Conservation (phyloP, 2,888 invertebrate genomes). For the Tenthredo scrophulariae region DNA sequence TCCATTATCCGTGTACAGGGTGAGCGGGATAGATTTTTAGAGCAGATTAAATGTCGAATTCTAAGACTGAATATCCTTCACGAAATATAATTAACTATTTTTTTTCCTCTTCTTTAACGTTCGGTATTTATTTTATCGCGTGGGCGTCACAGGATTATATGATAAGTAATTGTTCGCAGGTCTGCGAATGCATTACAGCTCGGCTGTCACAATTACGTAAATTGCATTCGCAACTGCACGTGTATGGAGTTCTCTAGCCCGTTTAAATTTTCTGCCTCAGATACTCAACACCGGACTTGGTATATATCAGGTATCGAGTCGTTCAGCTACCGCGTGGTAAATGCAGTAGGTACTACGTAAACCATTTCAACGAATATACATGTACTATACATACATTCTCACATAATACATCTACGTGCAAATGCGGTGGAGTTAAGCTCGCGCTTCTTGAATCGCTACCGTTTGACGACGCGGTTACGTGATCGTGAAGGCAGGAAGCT, state of each 20-base stretch:
- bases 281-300: background rate
- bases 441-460: conserved; percentile 47
- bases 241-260: conserved; percentile 52
- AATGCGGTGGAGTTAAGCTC: background rate
- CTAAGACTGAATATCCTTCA: no score
- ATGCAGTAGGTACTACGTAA: background rate
- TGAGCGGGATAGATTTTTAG: no score
- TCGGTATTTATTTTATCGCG: no score
- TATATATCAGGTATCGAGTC: background rate
- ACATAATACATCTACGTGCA: background rate
- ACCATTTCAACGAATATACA: conserved; percentile 20
- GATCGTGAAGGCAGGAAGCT: conserved; percentile 39
- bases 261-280: background rate
- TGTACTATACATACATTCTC: background rate
- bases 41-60: no score
- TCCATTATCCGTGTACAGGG: no score
- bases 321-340: background rate
- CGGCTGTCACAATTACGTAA: conserved; percentile 75
- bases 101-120: no score
- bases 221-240: conserved; percentile 70
- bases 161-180: no score
- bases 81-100: no score
- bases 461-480: conserved; percentile 46
- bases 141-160: no score
- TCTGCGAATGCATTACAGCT: conserved; percentile 56